Evolutionary conservation across 2,888 invertebrate genomes (phyloP).

Genomic region (Amorpha juglandis): DNA sequence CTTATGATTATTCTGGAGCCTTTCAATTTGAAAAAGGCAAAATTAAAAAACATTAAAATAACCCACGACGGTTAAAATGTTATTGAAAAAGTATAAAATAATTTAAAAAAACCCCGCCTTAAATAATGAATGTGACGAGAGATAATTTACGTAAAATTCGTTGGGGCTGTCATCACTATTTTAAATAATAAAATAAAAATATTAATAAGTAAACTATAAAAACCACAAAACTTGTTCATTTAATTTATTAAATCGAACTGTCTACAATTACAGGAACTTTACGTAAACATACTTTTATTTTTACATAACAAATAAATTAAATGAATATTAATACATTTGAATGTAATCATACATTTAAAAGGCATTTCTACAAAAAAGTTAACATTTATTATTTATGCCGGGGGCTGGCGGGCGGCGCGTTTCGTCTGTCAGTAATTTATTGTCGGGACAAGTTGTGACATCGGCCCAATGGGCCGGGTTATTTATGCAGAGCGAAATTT

Average conservation of each 20-base stretch:
- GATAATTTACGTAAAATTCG: no score
- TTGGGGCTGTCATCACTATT: no score
- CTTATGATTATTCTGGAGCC: background rate
- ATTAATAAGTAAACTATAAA: no score
- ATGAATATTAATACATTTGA: background rate
- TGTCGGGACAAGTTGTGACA: slow-evolving; percentile 58
- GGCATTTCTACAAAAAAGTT: slow-evolving; percentile 38
- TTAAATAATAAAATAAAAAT: no score
- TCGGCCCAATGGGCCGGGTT: slow-evolving; percentile 52
- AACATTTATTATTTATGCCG: slow-evolving; percentile 47
- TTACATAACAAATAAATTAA: background rate
- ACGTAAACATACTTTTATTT: background rate
- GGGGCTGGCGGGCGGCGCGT: slow-evolving; percentile 45
- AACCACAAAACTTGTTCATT: no score
- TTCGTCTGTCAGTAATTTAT: slow-evolving; percentile 65
- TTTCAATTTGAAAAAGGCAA: background rate
- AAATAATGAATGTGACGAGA: no score
- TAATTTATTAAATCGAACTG: no score
- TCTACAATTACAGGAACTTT: background rate
- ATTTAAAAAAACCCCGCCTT: no score
- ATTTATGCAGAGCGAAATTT: slow-evolving; percentile 55
- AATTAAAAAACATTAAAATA: no score
- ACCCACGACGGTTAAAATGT: no score
- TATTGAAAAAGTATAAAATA: no score
- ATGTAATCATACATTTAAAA: slow-evolving; percentile 31